phyloP scores from a whole-genome alignment of 1,140 invertebrate species.

The Drosophila fuyamai region DNA sequence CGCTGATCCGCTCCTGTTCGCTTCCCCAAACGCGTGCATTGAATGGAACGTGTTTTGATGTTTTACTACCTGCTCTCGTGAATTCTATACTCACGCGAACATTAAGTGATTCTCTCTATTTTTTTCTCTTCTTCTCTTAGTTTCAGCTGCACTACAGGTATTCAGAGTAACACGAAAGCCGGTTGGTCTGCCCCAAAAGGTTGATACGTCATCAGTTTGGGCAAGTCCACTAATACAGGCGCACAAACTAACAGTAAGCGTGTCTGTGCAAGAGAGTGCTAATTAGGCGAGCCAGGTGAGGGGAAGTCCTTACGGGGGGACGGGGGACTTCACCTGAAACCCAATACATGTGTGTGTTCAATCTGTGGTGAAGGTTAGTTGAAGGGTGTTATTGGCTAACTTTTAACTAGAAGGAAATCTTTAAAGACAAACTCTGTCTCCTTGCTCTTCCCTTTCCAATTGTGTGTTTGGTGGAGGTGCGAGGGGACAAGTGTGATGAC shows the following conservation, averaged over 20 bases:
- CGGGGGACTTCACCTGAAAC: conserved; percentile 8
- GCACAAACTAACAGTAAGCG: not conserved
- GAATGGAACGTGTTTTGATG: conserved; percentile 66
- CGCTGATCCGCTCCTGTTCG: conserved; percentile 55
- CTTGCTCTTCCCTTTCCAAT: not conserved
- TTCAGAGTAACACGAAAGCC: conserved; percentile 10
- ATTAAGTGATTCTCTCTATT: conserved; percentile 1
- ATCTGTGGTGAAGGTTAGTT: conserved; percentile 45
- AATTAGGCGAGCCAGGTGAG: conserved; percentile 46
- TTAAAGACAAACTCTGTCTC: not conserved
- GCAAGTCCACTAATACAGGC: conserved; percentile 26
- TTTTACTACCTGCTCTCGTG: conserved; percentile 55
- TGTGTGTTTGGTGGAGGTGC: conserved; percentile 36
- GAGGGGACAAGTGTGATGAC: conserved; percentile 57
- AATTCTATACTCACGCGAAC: conserved; percentile 53
- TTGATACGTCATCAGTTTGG: conserved; percentile 72
- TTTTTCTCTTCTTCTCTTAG: conserved; percentile 36
- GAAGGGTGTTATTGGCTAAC: conserved; percentile 21
- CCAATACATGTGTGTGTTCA: conserved; percentile 13
- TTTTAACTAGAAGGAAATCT: not conserved
- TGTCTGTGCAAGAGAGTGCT: conserved; percentile 34
- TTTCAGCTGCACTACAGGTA: conserved; percentile 42
- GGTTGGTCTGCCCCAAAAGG: conserved; percentile 39
- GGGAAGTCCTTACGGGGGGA: conserved; percentile 46
- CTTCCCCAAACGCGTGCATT: conserved; percentile 44